Base-by-base conservation (phyloP, 2,888 invertebrate species). In the Oithona nana region DNA sequence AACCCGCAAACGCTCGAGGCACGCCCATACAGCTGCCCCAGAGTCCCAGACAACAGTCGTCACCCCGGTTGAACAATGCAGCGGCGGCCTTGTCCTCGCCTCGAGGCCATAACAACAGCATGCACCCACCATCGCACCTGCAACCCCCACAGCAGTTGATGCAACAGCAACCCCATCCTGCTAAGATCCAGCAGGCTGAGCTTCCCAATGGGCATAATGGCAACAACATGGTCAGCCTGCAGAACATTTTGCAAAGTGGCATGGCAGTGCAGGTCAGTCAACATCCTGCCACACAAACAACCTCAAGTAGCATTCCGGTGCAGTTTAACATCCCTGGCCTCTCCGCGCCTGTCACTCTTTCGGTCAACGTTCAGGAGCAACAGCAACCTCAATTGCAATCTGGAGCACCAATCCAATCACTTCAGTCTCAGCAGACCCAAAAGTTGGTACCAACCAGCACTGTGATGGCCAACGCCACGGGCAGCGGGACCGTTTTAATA, bases 241-340 rank as follows among this genome's bases (percentile, higher is more conserved):
- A 58, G 48, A 58, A 48, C 3, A 20, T 58, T 11, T 48, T 58
- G 13, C 48, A 31, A 20, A 58, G 58, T 4, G 58, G 31, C 20
- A 58, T 58, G 8, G 6, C 52, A 6, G 28, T 29, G 28, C 56
- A 26, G 28, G 56, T 26, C 24, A 56, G 29, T 28, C 6, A 6
- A 8, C 22, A 20, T 1, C 24, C 11, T 22, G 8, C 11, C 8
- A 11, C 8, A 13, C 6, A 31, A n/a, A 31, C 31, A 20, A 30
- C 58, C 58, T 48, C 39, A 31, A 24, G 20, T 24, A 39, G 22
- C 31, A 61, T 61, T 20, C 60, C 60, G 22, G 61, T 61, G 11
- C 61, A 61, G 31, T 30, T 61, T 6, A 31, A 30, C 54, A 61
- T 61, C 2, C 61, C 51, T 13, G 61, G 61, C 11, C 48, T 58